phyloP scores from a whole-genome alignment of 2,888 invertebrate genomes.

The Hetaerina titia region DNA sequence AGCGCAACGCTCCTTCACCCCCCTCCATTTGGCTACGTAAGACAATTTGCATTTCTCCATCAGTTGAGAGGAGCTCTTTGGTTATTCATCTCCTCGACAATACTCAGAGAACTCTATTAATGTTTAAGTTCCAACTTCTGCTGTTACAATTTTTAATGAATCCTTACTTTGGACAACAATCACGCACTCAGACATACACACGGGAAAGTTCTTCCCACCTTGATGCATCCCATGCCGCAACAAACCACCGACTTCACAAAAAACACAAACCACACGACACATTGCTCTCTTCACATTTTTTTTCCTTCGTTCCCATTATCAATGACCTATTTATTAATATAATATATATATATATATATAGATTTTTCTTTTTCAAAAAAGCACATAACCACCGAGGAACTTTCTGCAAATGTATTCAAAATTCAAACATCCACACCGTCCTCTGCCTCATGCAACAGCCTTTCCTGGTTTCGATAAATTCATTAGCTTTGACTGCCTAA shows the following conservation, averaged over 20 bases:
- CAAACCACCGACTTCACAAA: slow-evolving; percentile 44
- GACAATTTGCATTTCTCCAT: neutral
- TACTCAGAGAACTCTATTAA: neutral
- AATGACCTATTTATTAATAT: slow-evolving; percentile 17
- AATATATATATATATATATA: slow-evolving; percentile 5
- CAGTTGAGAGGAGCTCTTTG: slow-evolving; percentile 13
- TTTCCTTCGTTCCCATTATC: slow-evolving; percentile 47
- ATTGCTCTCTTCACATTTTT: neutral
- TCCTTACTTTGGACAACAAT: slow-evolving; percentile 11
- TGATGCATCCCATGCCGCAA: slow-evolving; percentile 19
- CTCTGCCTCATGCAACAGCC: slow-evolving; percentile 12
- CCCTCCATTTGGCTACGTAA: neutral
- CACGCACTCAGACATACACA: slow-evolving; percentile 48
- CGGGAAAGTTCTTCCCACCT: slow-evolving; percentile 4
- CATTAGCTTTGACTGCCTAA: slow-evolving; percentile 40
- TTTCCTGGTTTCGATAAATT: slow-evolving; percentile 41
- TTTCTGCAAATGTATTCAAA: slow-evolving; percentile 65
- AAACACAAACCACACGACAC: slow-evolving; percentile 36
- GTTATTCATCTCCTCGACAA: neutral
- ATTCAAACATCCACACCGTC: slow-evolving; percentile 1
- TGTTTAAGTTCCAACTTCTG: slow-evolving; percentile 39
- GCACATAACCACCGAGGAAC: slow-evolving; percentile 62
- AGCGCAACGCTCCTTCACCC: neutral
- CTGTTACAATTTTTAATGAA: neutral
- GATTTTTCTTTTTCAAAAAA: slow-evolving; percentile 52